Evolutionary conservation across 2,888 invertebrate genomes (phyloP).

Genomic region (Noctua pronuba): DNA sequence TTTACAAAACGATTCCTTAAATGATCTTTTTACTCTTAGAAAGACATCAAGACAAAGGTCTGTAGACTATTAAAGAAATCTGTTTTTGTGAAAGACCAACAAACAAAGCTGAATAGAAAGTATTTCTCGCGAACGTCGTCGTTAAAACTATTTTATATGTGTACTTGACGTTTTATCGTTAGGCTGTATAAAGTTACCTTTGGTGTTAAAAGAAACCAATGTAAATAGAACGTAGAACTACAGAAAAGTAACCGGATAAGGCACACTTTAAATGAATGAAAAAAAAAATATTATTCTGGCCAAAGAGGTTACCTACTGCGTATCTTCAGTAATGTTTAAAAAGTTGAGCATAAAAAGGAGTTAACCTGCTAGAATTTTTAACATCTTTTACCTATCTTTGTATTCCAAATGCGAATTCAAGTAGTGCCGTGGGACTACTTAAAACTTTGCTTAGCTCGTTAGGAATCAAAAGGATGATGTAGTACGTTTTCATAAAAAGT

Average conservation of each 20-base stretch:
- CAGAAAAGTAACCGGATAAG: conserved; percentile 4
- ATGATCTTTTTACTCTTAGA: conserved; percentile 15
- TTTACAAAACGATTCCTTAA: conserved; percentile 9
- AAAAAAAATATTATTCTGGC: neutral
- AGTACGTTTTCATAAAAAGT: conserved; percentile 30
- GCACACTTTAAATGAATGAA: neutral
- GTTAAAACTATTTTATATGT: conserved; percentile 65
- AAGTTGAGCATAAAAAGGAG: conserved; percentile 25
- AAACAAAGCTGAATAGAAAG: conserved; percentile 56
- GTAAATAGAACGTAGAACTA: conserved; percentile 33
- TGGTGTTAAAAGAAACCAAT: conserved; percentile 43
- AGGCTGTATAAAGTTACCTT: conserved; percentile 57
- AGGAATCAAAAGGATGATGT: conserved; percentile 52
- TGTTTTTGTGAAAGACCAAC: conserved; percentile 43
- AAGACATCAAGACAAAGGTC: conserved; percentile 36
- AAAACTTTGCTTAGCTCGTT: conserved; percentile 58
- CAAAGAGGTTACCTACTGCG: neutral
- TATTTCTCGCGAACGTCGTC: conserved; percentile 52
- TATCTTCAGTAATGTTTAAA: conserved; percentile 14
- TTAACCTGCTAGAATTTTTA: conserved; percentile 45
- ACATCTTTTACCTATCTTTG: conserved; percentile 46
- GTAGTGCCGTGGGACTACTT: conserved; percentile 55
- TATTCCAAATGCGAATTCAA: conserved; percentile 58
- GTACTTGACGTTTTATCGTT: conserved; percentile 62
- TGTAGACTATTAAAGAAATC: conserved; percentile 45